Percentiles rank a stretch among this genome's conserved stretches.
phyloP scores from a whole-genome alignment of 2,797 vertebrate species.

The Phrynocephalus vlangalii region DNA sequence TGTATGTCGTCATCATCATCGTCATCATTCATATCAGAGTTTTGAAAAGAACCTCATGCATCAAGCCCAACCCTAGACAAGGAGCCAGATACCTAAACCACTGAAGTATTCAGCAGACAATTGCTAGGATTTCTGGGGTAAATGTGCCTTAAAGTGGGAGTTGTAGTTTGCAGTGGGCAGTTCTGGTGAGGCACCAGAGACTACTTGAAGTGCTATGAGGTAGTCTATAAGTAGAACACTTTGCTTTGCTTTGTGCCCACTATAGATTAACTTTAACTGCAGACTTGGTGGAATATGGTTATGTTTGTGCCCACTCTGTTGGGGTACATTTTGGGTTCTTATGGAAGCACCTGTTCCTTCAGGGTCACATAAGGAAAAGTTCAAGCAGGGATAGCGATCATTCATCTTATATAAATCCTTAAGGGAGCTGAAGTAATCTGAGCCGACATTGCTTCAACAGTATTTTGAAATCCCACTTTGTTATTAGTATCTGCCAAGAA shows the following conservation, averaged over 20 bases:
- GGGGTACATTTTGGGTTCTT: not conserved
- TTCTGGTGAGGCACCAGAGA: too few relatives aligned
- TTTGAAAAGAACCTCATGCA: too few relatives aligned
- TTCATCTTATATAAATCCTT: slow-evolving; percentile 7
- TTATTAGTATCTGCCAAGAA: not conserved
- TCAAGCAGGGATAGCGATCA: not conserved
- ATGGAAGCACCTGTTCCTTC: not conserved
- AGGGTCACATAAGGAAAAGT: not conserved
- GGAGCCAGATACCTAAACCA: too few relatives aligned
- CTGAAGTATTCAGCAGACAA: too few relatives aligned
- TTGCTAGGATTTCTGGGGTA: not conserved
- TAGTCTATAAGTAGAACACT: too few relatives aligned
- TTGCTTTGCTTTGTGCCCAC: not conserved
- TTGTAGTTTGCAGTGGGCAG: not conserved
- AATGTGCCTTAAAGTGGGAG: not conserved
- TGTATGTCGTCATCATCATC: not conserved
- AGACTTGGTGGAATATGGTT: not conserved
- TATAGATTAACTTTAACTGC: not conserved
- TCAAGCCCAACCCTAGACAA: too few relatives aligned
- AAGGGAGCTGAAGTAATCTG: not conserved
- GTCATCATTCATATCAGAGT: too few relatives aligned
- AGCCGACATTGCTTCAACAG: not conserved
- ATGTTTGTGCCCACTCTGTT: not conserved
- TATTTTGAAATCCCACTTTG: not conserved
- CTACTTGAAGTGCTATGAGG: too few relatives aligned